Evolutionary conservation across 2,888 invertebrate genomes (phyloP).

Genomic region (Elegia similella): DNA sequence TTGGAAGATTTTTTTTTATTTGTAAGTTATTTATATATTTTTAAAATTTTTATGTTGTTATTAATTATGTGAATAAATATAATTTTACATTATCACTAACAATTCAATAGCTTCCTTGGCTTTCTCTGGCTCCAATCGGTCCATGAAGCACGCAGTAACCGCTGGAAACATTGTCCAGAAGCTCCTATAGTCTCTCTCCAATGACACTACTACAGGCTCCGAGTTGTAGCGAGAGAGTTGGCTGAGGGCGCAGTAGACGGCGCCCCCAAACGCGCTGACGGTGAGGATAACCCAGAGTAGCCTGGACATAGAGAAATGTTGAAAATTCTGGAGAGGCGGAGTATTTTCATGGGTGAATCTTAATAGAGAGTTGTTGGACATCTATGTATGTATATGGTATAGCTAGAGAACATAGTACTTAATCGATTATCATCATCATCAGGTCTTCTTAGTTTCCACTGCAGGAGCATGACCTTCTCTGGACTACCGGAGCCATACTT

Average conservation of each 20-base stretch:
- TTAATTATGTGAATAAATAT: no score
- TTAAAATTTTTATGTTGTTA: no score
- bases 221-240: slow-evolving; percentile 64
- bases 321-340: neutral
- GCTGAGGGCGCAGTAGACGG: slow-evolving; percentile 61
- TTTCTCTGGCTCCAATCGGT: slow-evolving; percentile 54
- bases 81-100: no score
- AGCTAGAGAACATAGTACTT: no score
- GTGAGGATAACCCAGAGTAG: slow-evolving; percentile 62
- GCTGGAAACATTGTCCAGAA: slow-evolving; percentile 75
- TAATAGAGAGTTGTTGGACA: no score
- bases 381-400: no score
- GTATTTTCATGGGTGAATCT: neutral
- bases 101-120: slow-evolving; percentile 49
- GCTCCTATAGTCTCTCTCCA: slow-evolving; percentile 65
- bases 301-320: slow-evolving; percentile 33
- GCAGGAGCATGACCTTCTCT: no score
- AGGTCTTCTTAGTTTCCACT: no score
- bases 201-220: slow-evolving; percentile 71
- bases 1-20: no score
- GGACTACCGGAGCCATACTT: no score
- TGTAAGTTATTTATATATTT: no score
- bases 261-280: slow-evolving; percentile 56
- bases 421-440: no score
- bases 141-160: slow-evolving; percentile 67